Percentiles rank a stretch among this genome's conserved stretches.
These are phyloP conservation scores for Drosophila chauvacae DNA, from an alignment of 1,140 invertebrate species.

Conservation along the genomic window DNA sequence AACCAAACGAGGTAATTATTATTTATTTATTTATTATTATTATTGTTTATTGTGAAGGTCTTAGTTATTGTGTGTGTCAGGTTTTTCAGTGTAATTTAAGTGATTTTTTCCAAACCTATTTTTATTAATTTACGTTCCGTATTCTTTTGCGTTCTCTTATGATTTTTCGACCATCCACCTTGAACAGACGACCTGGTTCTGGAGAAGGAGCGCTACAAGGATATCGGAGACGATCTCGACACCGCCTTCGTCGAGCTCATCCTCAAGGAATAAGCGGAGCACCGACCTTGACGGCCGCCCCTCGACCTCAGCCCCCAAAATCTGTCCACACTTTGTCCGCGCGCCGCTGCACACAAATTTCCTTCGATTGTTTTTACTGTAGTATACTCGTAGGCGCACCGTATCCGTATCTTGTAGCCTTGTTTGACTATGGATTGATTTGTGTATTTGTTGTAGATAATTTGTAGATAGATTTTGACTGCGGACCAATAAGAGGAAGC, in stretches of 20 bases:
- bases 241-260: constrained; percentile 99
- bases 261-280: constrained; percentile 84
- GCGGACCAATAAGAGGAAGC: constrained; percentile 49
- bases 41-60: constrained; percentile 20
- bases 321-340: constrained; percentile 33
- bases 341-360: constrained; percentile 39
- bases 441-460: constrained; percentile 41
- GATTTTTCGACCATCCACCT: constrained; percentile 56
- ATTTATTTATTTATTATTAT: constrained; percentile 30
- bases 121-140: constrained; percentile 63
- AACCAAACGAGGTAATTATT: constrained; percentile 57
- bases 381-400: constrained; percentile 66
- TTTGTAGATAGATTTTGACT: constrained; percentile 61
- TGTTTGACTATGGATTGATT: constrained; percentile 40
- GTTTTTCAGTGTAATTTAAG: constrained; percentile 42
- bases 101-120: constrained; percentile 26
- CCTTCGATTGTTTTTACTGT: constrained; percentile 52
- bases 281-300: constrained; percentile 36
- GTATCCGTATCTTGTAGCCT: constrained; percentile 50
- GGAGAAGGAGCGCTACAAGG: constrained; percentile 99
- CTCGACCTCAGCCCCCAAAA: constrained; percentile 37
- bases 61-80: constrained; percentile 23
- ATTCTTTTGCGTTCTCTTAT: constrained; percentile 62
- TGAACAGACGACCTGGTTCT: constrained; percentile 98
- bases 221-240: constrained; percentile 99